Conservation (phyloP, 2,113 vertebrate genomes). For the Cacatua alba region DNA sequence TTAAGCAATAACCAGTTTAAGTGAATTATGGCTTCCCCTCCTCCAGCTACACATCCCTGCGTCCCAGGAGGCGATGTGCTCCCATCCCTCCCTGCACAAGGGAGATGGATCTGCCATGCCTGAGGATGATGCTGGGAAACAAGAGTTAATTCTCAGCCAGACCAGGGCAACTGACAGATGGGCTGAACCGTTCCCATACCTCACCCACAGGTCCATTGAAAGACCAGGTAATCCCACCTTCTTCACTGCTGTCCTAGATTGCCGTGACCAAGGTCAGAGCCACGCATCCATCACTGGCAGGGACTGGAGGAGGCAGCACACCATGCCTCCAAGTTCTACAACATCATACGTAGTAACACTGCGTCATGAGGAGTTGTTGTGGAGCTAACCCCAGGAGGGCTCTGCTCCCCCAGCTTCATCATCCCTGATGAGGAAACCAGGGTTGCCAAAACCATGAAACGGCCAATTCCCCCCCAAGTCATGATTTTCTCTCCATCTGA, state of each 20-base stretch:
- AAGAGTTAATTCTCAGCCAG: neutral
- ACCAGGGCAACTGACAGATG: neutral
- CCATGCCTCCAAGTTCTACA: neutral
- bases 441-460: neutral
- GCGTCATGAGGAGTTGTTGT: neutral
- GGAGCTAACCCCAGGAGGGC: neutral
- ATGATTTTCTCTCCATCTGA: neutral
- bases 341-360: neutral
- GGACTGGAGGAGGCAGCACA: neutral
- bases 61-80: neutral
- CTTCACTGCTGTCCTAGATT: neutral
- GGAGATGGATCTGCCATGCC: neutral
- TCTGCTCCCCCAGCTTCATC: neutral
- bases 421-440: neutral
- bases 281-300: accelerated
- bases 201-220: neutral
- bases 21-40: neutral
- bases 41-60: neutral
- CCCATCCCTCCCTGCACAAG: neutral
- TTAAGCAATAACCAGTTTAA: neutral
- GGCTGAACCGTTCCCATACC: neutral
- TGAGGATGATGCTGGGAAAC: neutral
- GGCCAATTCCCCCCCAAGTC: neutral
- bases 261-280: neutral
- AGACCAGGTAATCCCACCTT: neutral